phyloP scores from a whole-genome alignment of 2,113 vertebrate genomes.

The Sylvietta virens region DNA sequence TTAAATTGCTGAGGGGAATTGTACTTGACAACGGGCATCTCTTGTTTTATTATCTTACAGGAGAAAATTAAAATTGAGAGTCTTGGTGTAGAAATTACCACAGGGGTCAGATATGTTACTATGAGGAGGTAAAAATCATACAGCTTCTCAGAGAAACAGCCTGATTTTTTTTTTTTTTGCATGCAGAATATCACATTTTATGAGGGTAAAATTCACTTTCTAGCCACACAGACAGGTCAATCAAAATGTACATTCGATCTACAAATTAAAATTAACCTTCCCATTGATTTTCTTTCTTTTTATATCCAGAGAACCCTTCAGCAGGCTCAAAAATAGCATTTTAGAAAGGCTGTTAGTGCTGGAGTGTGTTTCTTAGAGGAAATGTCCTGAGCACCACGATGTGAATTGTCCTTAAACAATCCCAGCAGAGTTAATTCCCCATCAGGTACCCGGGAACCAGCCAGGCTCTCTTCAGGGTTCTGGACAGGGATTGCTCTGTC shows the following conservation, averaged over 20 bases:
- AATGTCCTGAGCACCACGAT: neutral
- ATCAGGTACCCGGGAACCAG: rapidly evolving
- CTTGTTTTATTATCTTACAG: neutral
- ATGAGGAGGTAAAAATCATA: neutral
- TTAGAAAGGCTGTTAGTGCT: neutral
- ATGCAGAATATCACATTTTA: neutral
- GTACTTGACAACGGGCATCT: neutral
- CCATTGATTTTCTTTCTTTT: neutral
- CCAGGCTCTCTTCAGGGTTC: neutral
- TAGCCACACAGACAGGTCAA: neutral
- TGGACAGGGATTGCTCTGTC: neutral
- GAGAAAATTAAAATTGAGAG: neutral
- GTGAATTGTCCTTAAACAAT: neutral
- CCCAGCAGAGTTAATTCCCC: neutral
- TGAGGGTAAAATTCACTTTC: neutral
- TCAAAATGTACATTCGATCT: neutral
- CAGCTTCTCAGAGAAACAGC: neutral
- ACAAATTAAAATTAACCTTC: conserved; percentile 11
- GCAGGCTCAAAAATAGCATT: neutral
- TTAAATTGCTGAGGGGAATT: neutral
- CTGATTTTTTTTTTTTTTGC: neutral
- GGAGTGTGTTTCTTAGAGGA: neutral
- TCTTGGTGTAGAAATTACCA: neutral
- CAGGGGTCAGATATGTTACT: neutral
- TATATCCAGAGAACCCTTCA: neutral